Evolutionary conservation across 2,888 invertebrate genomes (phyloP), one percentile per base, ranked within the genome.

Genomic region (Hyppa rectilinea): DNA sequence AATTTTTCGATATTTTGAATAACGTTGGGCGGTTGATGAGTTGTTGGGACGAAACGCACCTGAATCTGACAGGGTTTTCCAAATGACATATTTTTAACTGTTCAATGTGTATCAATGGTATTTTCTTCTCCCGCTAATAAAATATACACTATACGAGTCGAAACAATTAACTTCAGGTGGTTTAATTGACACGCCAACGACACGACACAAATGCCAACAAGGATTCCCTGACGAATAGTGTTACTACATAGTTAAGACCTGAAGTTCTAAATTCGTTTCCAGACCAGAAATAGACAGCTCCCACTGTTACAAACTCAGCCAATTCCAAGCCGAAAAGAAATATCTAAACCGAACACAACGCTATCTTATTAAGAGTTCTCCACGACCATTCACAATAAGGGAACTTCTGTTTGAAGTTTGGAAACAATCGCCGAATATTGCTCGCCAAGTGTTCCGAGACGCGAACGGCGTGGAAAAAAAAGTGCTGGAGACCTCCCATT

Each of bases 401-500:
- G 52, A 84, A 85, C 81, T 81, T 83, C 68, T 81, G 69, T 79
- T 75, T 63, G 71, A 81, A 85, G 74, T 85, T 85, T 70, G 59
- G 61, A 78, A 77, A 84, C 84, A 83, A 80, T 83, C 74, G 73
- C 72, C 80, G 71, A 85, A 85, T 85, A 85, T 85, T 82, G 84
- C 77, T 72, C 73, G 60, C 74, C 76, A 63, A 83, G 83, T 83
- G 78, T 63, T 77, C 62, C 63, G 77, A 82, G 70, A 67, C 75
- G 75, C 62, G 69, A 77, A 72, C 67, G 50, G 60, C 62, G 53
- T 47, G 50, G 80, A 84, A 86, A 87, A 88, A n/a, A 89, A 86
- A 82, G 69, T 75, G 56, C 67, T 63, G 74, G 60, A 73, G 83
- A 81, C 87, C 85, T 83, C 87, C 86, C 88, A 85, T 86, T 79